Conservation (phyloP, 2,888 invertebrate genomes). For the Reticulitermes lucifugus region DNA sequence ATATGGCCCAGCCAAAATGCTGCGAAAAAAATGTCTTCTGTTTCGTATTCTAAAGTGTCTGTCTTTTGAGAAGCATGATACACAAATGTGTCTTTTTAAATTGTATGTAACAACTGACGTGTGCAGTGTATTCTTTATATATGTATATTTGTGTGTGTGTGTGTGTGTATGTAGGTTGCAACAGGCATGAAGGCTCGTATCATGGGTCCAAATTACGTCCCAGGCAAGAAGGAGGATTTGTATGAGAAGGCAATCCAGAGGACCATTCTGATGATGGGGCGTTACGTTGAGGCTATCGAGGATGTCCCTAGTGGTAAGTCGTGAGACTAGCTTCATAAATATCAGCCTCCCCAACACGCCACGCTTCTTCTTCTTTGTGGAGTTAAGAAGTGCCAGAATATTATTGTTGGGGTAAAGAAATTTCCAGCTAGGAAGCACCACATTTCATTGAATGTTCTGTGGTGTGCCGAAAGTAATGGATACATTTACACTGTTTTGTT, state of each 20-base stretch:
- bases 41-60: no score
- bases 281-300: constrained; percentile 99
- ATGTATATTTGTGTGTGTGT: no score
- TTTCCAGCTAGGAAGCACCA: constrained; percentile 28
- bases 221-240: constrained; percentile 99
- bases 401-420: not conserved
- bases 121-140: no score
- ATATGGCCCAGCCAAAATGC: no score
- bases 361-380: constrained; percentile 18
- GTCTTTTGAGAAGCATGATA: no score
- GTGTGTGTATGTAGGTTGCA: constrained; percentile 40
- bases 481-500: not conserved
- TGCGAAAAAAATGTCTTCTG: no score
- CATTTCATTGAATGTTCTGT: constrained; percentile 18
- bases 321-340: not conserved
- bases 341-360: not conserved
- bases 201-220: constrained; percentile 98
- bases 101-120: no score
- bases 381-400: constrained; percentile 10
- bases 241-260: constrained; percentile 99
- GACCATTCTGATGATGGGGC: constrained; percentile 99
- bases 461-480: constrained; percentile 38
- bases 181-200: constrained; percentile 77
- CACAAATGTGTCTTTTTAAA: no score
- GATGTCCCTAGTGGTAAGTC: constrained; percentile 92